Evolutionary conservation across 92 coral and sea anemone genomes (phyloP).

Genomic region (Epizoanthus rinbou): DNA sequence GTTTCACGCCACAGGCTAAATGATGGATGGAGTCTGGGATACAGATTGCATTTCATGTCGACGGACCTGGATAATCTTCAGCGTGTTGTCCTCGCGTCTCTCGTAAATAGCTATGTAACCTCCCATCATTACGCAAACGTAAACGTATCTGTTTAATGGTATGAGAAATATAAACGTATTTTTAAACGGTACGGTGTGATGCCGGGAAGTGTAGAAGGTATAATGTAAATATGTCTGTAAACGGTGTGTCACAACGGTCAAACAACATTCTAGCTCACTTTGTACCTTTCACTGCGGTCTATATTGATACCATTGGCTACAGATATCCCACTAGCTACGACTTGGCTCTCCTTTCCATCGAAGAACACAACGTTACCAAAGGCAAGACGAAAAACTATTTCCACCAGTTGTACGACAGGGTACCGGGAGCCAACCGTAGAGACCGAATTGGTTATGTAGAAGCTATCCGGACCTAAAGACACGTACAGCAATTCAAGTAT

Average conservation of each 20-base stretch:
- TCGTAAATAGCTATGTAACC: constrained; percentile 62
- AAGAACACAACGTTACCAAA: constrained; percentile 66
- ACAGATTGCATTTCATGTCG: too few species aligned
- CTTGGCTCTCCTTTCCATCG: constrained; percentile 67
- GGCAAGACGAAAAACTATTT: constrained; percentile 44
- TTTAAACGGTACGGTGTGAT: not conserved
- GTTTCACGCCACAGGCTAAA: too few species aligned
- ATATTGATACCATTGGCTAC: constrained; percentile 80
- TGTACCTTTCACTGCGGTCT: constrained; percentile 74
- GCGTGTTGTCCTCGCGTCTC: constrained; percentile 69
- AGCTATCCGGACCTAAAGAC: constrained; percentile 71
- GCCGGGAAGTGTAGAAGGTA: constrained; percentile 25
- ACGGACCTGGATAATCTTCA: constrained; percentile 72
- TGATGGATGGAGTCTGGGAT: too few species aligned
- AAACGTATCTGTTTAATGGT: constrained; percentile 59
- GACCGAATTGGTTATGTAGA: constrained; percentile 83
- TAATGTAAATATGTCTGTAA: too few species aligned
- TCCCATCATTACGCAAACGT: constrained; percentile 54
- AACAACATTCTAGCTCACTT: too few species aligned
- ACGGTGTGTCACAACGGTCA: too few species aligned
- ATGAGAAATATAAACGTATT: constrained; percentile 42
- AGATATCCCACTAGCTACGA: constrained; percentile 60
- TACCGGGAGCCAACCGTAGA: constrained; percentile 58
- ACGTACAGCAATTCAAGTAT: too few species aligned
- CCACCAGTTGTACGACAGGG: constrained; percentile 38